These are phyloP conservation scores for Drosophila setifemur DNA, from an alignment of 1,140 invertebrate species.

Conservation along the genomic window DNA sequence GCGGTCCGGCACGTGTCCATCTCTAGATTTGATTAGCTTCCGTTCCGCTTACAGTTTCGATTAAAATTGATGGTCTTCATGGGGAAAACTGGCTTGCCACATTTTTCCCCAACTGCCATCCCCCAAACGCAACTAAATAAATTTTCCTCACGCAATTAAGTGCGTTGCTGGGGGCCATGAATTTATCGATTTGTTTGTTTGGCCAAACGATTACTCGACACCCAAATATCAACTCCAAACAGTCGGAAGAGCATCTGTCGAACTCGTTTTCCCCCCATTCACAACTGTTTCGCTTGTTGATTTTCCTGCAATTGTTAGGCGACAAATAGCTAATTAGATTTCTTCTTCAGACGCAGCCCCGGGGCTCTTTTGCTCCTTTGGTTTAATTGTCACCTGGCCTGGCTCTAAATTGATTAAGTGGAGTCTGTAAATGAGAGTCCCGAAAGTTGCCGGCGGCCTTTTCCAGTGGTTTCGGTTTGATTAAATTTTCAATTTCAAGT, in stretches of 20 bases:
- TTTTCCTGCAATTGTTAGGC: constrained; percentile 46
- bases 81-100: constrained; percentile 13
- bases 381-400: constrained; percentile 33
- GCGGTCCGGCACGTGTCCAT: constrained; percentile 48
- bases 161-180: not conserved
- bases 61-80: constrained; percentile 64
- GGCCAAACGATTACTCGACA: constrained; percentile 21
- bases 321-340: constrained; percentile 61
- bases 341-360: not conserved
- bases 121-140: constrained; percentile 19
- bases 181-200: constrained; percentile 47
- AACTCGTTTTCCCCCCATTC: constrained; percentile 13
- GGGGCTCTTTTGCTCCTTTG: not conserved
- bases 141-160: constrained; percentile 28
- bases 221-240: constrained; percentile 11
- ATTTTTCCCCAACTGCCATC: constrained; percentile 7
- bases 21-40: constrained; percentile 65
- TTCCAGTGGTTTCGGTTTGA: constrained; percentile 2
- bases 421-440: not conserved
- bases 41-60: constrained; percentile 32
- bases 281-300: constrained; percentile 1
- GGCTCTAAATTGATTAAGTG: constrained; percentile 41
- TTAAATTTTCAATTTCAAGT: constrained; percentile 28
- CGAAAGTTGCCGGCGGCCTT: not conserved
- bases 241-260: constrained; percentile 1